phyloP scores from a whole-genome alignment of 2,113 vertebrate genomes.

The Micromys minutus region DNA sequence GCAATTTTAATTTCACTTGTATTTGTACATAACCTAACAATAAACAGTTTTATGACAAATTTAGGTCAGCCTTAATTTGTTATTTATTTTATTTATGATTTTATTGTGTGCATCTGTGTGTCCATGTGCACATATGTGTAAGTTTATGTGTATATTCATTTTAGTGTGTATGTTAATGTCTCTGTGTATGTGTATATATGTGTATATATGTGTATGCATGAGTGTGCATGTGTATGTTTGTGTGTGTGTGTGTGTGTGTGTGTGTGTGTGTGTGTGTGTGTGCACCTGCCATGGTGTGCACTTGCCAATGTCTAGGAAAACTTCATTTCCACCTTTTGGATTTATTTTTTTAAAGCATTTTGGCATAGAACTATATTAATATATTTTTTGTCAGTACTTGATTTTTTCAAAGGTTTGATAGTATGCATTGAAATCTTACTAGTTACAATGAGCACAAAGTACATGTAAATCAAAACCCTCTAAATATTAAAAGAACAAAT shows the following conservation, averaged over 20 bases:
- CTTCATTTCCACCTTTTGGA: no score
- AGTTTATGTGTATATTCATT: no score
- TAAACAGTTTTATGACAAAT: conserved; percentile 39
- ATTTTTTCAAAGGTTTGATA: no score
- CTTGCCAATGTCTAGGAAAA: background rate
- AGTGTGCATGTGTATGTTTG: background rate
- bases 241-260: background rate
- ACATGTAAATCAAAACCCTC: no score
- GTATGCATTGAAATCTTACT: no score
- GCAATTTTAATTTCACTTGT: conserved; percentile 44
- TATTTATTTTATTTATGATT: background rate
- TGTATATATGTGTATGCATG: background rate
- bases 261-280: background rate
- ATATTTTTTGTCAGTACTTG: no score
- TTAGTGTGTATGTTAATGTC: no score
- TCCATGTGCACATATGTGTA: background rate
- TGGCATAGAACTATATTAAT: no score
- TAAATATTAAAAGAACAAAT: no score
- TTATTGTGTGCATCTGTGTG: background rate
- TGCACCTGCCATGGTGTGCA: background rate
- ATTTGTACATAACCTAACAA: conserved; percentile 48
- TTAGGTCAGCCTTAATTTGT: conserved; percentile 58
- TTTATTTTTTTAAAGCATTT: no score
- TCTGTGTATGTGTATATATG: no score
- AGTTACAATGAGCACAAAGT: no score